Evolutionary conservation across 2,797 vertebrate genomes (phyloP), one percentile per base, ranked within the genome.

Genomic region (Characodon lateralis): DNA sequence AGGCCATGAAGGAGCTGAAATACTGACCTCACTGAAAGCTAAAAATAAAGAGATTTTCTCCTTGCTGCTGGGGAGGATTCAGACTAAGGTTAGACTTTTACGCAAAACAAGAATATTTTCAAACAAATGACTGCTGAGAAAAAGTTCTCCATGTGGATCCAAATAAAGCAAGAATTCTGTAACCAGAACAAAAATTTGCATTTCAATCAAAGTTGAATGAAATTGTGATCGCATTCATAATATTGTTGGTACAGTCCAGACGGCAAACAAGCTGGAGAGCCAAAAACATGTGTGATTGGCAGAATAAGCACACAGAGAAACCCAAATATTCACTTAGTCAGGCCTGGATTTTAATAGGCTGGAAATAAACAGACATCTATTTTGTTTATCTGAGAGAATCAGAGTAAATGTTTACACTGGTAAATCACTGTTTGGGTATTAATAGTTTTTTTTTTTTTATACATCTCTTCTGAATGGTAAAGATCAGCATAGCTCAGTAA

Each of bases 101-200:
- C 8, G 14, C 39, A 43, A 68, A 75, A 51, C 20, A 53, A 66
- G 63, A 66, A 41, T 41, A 43, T n/a, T 13, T 41, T 10, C 3
- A 66, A 56, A 43, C 35, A 43, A 66, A 66, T 43, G 39, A 16
- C 31, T 65, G 63, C 1, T 10, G 14, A 46, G 39, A n/a, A n/a
- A 13, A 16, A 9, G 69, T 71, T 71, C 6, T 51, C 26, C 8
- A 53, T 22, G 18, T 39, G 35, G 20, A 41, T 50, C 18, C 50
- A 68, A 77, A 77, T 51, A 55, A 72, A 77, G 72, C 14, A 2
- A 39, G 66, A 55, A 70, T 28, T 48, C 51, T 69, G 41, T 69
- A 26, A 46, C 69, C 73, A 74, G 58, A 70, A 53, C 46, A 51
- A 70, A 77, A 39, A 68, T 82, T 78, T 73, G 59, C 28, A 73